Conservation (phyloP, 2,797 vertebrate genomes). For the Enteromius argenteus region DNA sequence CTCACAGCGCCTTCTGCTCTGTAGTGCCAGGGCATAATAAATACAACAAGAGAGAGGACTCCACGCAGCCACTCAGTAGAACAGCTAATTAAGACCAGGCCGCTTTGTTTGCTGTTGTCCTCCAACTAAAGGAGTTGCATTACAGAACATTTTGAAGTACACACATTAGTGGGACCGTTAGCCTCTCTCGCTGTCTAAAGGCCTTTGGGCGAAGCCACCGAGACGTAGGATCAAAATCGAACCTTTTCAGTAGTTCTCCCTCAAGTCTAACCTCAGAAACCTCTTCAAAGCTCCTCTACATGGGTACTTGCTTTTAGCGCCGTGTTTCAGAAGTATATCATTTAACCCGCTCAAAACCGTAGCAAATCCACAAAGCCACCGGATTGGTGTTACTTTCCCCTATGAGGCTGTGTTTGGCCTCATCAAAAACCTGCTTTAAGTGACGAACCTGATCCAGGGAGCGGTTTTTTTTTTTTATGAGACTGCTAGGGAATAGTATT, state of each 20-base stretch:
- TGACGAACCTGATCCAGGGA: slow-evolving; percentile 61
- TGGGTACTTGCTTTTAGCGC: slow-evolving; percentile 49
- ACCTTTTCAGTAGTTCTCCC: slow-evolving; percentile 40
- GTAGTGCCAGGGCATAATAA: slow-evolving; percentile 67
- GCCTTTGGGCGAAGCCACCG: slow-evolving; percentile 35
- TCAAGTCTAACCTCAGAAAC: slow-evolving; percentile 45
- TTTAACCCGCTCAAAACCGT: slow-evolving; percentile 54
- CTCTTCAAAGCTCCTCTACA: slow-evolving; percentile 49
- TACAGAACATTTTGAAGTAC: slow-evolving; percentile 46
- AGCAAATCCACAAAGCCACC: slow-evolving; percentile 59
- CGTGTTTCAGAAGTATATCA: slow-evolving; percentile 32
- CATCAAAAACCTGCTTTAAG: slow-evolving; percentile 50
- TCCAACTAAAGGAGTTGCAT: slow-evolving; percentile 54
- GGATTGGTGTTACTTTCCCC: slow-evolving; percentile 51
- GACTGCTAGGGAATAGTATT: slow-evolving; percentile 52
- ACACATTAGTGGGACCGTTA: slow-evolving; percentile 24
- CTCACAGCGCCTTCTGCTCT: slow-evolving; percentile 61
- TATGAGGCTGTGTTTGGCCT: slow-evolving; percentile 59
- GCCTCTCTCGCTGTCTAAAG: slow-evolving; percentile 35
- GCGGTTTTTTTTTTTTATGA: slow-evolving; percentile 1
- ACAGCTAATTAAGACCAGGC: slow-evolving; percentile 66
- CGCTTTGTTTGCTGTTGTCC: slow-evolving; percentile 60
- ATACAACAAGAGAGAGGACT: slow-evolving; percentile 62
- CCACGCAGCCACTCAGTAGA: slow-evolving; percentile 59
- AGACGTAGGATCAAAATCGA: slow-evolving; percentile 43